Percentiles rank a stretch among this genome's conserved stretches.
Conservation (phyloP, 2,113 vertebrate species). For the Leucosticte australis region DNA sequence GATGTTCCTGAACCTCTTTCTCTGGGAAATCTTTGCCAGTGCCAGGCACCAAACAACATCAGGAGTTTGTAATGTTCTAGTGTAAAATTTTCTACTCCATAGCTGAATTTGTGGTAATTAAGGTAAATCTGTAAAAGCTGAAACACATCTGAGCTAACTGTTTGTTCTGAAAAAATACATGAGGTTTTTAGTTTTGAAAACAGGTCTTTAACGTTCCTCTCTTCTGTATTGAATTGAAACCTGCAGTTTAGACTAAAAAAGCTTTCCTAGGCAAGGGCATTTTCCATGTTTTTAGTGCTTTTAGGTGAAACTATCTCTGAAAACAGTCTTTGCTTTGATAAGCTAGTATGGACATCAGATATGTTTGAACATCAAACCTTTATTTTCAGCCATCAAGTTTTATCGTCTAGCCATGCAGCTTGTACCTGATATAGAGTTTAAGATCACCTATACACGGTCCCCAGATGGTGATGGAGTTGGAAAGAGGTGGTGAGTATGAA, state of each 20-base stretch:
- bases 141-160: neutral
- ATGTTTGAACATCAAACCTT: slow-evolving; percentile 33
- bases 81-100: neutral
- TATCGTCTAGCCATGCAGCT: slow-evolving; percentile 98
- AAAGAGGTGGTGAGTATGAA: slow-evolving; percentile 84
- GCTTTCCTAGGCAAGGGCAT: neutral
- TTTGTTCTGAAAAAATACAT: neutral
- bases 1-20: neutral
- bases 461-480: slow-evolving; percentile 85
- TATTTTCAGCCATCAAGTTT: slow-evolving; percentile 95
- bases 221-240: neutral
- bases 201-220: neutral
- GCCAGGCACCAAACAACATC: neutral
- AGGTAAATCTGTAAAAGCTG: neutral
- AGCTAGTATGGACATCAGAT: neutral
- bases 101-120: neutral
- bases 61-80: neutral
- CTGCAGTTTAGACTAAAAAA: neutral
- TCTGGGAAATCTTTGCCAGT: neutral
- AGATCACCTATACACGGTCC: slow-evolving; percentile 90
- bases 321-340: neutral
- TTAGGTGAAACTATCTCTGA: neutral
- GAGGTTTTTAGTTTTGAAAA: neutral
- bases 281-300: neutral
- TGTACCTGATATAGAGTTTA: slow-evolving; percentile 97